Percentiles rank a stretch among this genome's conserved stretches.
phyloP scores from a whole-genome alignment of 1,140 invertebrate species.

The Apolygus lucorum region DNA sequence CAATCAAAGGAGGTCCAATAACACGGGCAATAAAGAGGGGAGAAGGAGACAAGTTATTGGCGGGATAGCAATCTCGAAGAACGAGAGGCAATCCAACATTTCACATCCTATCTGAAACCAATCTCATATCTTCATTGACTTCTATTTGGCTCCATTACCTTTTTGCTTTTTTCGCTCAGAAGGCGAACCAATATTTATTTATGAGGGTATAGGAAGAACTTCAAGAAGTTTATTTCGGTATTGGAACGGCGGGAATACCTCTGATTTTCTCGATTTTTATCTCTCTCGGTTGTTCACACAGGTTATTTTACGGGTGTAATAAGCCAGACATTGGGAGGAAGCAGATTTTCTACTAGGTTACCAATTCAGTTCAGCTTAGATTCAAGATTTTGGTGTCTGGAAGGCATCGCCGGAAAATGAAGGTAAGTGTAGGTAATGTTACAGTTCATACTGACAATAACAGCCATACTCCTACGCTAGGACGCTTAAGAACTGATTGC shows the following conservation, averaged over 20 bases:
- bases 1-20: constrained; percentile 6
- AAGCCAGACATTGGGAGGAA: too few relatives aligned
- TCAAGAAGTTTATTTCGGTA: neutral
- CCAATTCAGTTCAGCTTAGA: too few relatives aligned
- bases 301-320: too few relatives aligned
- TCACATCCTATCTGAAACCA: constrained; percentile 14
- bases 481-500: too few relatives aligned
- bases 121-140: constrained; percentile 15
- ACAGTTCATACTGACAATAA: too few relatives aligned
- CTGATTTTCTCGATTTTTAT: neutral
- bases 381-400: too few relatives aligned
- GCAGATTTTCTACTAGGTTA: too few relatives aligned
- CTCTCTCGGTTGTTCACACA: too few relatives aligned
- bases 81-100: constrained; percentile 3
- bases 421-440: too few relatives aligned
- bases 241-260: neutral
- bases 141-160: constrained; percentile 15
- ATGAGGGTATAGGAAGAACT: neutral
- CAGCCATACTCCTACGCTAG: too few relatives aligned
- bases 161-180: too few relatives aligned
- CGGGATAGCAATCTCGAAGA: constrained; percentile 1
- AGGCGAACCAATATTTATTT: neutral
- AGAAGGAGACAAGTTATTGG: constrained; percentile 15
- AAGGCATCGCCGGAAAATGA: too few relatives aligned
- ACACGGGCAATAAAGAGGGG: neutral